phyloP scores from a whole-genome alignment of 2,113 vertebrate genomes.

The Dicerorhinus sumatrensis region DNA sequence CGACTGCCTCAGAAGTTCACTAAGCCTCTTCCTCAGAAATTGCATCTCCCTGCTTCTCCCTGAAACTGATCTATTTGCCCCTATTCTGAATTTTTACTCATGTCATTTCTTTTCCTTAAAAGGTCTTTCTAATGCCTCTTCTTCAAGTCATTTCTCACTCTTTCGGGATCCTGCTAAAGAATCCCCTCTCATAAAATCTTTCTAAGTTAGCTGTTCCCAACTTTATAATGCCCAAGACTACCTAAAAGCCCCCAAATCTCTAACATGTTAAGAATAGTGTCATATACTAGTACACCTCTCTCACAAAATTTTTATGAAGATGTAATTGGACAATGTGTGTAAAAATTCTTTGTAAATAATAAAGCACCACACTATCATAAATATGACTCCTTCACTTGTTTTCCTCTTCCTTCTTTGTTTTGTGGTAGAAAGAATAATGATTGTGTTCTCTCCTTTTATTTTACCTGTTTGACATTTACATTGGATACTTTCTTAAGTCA shows the following conservation, averaged over 20 bases:
- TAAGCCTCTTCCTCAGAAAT: neutral
- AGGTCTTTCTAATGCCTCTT: neutral
- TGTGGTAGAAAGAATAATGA: neutral
- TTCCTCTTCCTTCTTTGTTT: neutral
- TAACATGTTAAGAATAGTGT: neutral
- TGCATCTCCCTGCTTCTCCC: neutral
- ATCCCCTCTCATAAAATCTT: neutral
- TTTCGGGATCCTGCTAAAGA: neutral
- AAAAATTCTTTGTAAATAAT: neutral
- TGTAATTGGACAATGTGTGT: neutral
- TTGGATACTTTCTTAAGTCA: neutral
- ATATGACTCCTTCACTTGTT: neutral
- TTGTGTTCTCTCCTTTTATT: neutral
- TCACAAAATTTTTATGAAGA: neutral
- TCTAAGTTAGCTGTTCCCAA: neutral
- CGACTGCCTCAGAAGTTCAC: neutral
- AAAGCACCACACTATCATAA: neutral
- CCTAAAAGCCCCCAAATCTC: neutral
- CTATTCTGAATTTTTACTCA: constrained; percentile 16
- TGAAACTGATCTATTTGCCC: neutral
- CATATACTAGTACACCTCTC: neutral
- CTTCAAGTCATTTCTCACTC: neutral
- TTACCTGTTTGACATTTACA: neutral
- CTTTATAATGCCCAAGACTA: neutral
- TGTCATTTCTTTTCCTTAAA: neutral